These are phyloP conservation scores for Macaca nemestrina DNA, from an alignment of 2,113 vertebrate species.

Conservation along the genomic window DNA sequence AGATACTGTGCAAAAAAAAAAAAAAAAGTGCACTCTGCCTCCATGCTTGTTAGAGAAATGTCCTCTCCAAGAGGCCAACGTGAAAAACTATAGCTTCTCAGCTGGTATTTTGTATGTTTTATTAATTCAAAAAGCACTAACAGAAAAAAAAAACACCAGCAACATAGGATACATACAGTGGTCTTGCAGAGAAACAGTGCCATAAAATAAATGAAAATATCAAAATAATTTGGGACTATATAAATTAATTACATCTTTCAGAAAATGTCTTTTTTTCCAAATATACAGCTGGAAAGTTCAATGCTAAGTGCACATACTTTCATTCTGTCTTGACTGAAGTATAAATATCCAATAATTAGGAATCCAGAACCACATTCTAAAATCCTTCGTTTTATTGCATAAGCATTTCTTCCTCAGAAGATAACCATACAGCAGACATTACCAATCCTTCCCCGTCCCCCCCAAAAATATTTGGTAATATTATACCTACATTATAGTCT, in stretches of 20 bases:
- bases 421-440: neutral
- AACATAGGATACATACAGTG: neutral
- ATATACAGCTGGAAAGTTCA: neutral
- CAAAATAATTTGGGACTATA: neutral
- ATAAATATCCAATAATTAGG: neutral
- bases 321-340: slow-evolving; percentile 10
- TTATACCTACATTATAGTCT: neutral
- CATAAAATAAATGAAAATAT: slow-evolving; percentile 32
- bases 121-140: neutral
- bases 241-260: neutral
- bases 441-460: neutral
- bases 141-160: neutral
- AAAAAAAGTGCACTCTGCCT: neutral
- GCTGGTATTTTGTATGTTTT: neutral
- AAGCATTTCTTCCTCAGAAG: slow-evolving; percentile 42
- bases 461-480: neutral
- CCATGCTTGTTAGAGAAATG: neutral
- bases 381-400: slow-evolving; percentile 22
- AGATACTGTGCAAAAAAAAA: neutral
- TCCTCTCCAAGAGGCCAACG: neutral
- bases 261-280: slow-evolving; percentile 10
- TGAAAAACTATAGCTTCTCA: slow-evolving; percentile 39
- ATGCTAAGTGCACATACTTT: slow-evolving; percentile 27
- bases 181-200: neutral
- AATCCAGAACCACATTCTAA: slow-evolving; percentile 40